phyloP scores from a whole-genome alignment of 2,888 invertebrate genomes.

The Volucella zonaria region DNA sequence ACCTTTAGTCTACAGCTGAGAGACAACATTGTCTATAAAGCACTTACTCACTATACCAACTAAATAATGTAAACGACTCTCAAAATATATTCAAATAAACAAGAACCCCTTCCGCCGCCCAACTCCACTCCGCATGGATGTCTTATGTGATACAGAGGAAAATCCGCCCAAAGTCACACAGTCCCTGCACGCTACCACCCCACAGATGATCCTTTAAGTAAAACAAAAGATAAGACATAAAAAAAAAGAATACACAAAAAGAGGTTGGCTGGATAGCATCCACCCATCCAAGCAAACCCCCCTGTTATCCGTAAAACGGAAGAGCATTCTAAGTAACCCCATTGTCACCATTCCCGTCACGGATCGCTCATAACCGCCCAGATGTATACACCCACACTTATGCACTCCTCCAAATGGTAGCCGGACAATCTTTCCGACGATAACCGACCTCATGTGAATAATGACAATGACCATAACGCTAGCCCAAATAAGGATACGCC shows the following conservation, averaged over 20 bases:
- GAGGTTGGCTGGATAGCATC: no score
- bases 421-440: constrained; percentile 31
- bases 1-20: no score
- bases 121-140: background rate
- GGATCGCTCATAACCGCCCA: constrained; percentile 56
- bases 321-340: constrained; percentile 28
- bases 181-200: background rate
- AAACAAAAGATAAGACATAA: constrained; percentile 41
- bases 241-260: background rate
- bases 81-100: background rate
- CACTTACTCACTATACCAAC: no score
- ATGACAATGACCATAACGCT: constrained; percentile 65
- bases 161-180: constrained; percentile 37
- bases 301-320: background rate
- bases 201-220: constrained; percentile 55
- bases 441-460: constrained; percentile 65
- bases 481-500: constrained; percentile 58
- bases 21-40: no score
- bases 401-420: background rate
- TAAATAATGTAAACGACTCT: no score
- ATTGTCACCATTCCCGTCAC: constrained; percentile 65
- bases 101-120: background rate
- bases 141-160: constrained; percentile 19
- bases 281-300: background rate
- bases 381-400: constrained; percentile 30